Percentiles rank a stretch among this genome's conserved stretches.
Evolutionary conservation across 2,888 invertebrate species (phyloP).

Genomic region (Linnaemya tessellans): DNA sequence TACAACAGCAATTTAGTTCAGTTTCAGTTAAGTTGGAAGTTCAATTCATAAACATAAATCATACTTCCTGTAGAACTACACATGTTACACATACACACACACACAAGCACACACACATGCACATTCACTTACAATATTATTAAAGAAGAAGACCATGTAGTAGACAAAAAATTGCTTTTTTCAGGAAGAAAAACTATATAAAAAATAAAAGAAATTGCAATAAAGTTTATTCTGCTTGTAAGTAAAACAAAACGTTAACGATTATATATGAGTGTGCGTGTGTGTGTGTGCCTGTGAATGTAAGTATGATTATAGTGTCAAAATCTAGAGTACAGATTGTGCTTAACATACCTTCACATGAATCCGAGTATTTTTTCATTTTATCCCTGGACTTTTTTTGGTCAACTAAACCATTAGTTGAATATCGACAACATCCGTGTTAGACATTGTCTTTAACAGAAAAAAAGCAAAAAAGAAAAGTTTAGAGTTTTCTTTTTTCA

Average conservation of each 20-base stretch:
- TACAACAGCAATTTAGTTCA: constrained; percentile 53
- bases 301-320: constrained; percentile 64
- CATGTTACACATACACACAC: constrained; percentile 50
- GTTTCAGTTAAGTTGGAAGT: constrained; percentile 63
- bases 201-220: constrained; percentile 66
- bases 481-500: constrained; percentile 53
- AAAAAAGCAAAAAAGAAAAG: neutral
- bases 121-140: neutral
- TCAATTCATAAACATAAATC: constrained; percentile 73
- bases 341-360: constrained; percentile 64
- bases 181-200: neutral
- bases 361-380: constrained; percentile 56
- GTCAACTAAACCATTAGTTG: constrained; percentile 74
- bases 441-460: constrained; percentile 64
- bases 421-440: constrained; percentile 75
- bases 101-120: neutral
- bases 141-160: constrained; percentile 15
- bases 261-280: neutral
- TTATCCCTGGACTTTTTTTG: constrained; percentile 51
- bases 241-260: constrained; percentile 53
- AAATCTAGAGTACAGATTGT: constrained; percentile 49
- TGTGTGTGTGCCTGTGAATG: neutral
- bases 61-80: constrained; percentile 70
- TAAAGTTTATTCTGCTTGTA: constrained; percentile 73
- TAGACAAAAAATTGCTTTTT: constrained; percentile 23